Base-by-base conservation (phyloP, 2,888 invertebrate genomes). In the Brachypterus glaber region DNA sequence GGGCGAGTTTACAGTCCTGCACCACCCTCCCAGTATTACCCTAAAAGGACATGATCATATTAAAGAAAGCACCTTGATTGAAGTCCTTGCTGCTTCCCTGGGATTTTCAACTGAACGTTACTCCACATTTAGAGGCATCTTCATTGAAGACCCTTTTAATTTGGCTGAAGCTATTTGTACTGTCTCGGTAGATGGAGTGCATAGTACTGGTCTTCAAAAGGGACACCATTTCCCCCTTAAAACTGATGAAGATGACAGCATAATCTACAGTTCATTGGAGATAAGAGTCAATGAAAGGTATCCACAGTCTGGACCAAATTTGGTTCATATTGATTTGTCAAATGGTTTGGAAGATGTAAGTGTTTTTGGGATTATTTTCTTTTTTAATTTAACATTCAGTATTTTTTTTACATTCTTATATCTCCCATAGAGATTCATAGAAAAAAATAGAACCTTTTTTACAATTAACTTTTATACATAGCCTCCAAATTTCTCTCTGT, bases 61-160 rank as follows among this genome's bases (percentile, higher is more conserved):
- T 8, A 70, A 72, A 39, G 76, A 80, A 53, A 79, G 76, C 52
- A 63, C 75, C 3, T 60, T 84, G 2, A 76, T 74, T 54, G 86
- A 87, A 60, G 73, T 86, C 4, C 74, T 78, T 46, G 75, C 78
- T n/a, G 79, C 81, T 39, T 66, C 76, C 34, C 67, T 84, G 44
- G 87, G 87, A 32, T 74, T 79, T 47, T 77, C 84, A 8, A 76
- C 79, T n/a, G 76, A 77, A 59, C 76, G 78, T 67, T 74, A 72
- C 52, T 72, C 76, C 9, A 69, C 74, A 47, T 87, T 86, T 84
- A 66, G 70, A 48, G 84, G 82, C 9, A 60, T 88, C 47, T 70
- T 67, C 37, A 72, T 87, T 26, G 64, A 61, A 3, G 73, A 83
- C 65, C 85, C 85, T 1, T 87, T 88, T 52, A 67, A 73, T 41